Percentiles rank a stretch among this genome's conserved stretches.
Evolutionary conservation across 2,113 vertebrate genomes (phyloP).

Genomic region (Canis aureus): DNA sequence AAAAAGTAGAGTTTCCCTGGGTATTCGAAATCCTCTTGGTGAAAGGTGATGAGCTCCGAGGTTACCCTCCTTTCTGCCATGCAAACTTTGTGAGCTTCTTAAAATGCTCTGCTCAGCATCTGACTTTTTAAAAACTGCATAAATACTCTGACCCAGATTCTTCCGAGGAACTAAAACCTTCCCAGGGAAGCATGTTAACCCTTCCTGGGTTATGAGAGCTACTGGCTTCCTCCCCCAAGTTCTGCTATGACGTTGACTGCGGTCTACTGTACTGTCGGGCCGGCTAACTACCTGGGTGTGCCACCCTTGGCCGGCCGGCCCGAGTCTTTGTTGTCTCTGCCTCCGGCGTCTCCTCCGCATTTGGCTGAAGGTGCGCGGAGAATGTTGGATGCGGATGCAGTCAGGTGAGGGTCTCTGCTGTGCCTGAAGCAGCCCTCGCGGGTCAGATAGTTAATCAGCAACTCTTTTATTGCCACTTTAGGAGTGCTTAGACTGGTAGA

Average conservation of each 20-base stretch:
- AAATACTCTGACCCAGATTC: conserved; percentile 68
- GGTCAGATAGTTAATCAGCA: conserved; percentile 59
- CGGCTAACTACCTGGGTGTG: background rate
- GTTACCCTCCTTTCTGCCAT: background rate
- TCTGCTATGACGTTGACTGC: background rate
- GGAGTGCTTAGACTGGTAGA: conserved; percentile 34
- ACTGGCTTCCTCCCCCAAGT: background rate
- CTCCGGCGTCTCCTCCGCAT: background rate
- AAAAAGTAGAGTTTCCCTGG: conserved; percentile 53
- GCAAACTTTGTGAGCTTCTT: conserved; percentile 51
- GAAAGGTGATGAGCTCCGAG: conserved; percentile 37
- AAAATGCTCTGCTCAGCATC: conserved; percentile 52
- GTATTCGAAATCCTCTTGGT: conserved; percentile 46
- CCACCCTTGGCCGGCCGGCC: background rate
- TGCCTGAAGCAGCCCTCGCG: background rate
- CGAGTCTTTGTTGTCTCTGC: background rate
- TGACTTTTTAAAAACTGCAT: conserved; percentile 59
- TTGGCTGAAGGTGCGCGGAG: background rate
- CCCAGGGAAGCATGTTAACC: conserved; percentile 56
- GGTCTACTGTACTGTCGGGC: background rate
- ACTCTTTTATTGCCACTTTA: background rate
- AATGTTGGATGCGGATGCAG: background rate
- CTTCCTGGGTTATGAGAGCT: background rate
- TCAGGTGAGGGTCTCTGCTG: background rate
- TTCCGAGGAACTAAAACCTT: conserved; percentile 49